Percentiles rank a stretch among this genome's conserved stretches.
phyloP scores from a whole-genome alignment of 1,140 invertebrate species.

The Wasmannia auropunctata region DNA sequence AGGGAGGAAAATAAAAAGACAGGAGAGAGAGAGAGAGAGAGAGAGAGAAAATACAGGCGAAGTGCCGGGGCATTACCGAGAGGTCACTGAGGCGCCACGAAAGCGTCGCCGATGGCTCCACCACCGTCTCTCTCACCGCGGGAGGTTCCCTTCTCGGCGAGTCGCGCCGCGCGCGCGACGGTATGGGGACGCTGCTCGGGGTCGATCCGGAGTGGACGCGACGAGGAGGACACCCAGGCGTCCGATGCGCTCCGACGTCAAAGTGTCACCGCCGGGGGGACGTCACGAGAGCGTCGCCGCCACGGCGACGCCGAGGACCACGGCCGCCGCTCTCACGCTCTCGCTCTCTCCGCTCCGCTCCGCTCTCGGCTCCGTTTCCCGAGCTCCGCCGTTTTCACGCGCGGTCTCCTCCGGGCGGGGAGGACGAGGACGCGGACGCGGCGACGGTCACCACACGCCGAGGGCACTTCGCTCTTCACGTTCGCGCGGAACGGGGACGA shows the following conservation, averaged over 20 bases:
- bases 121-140: not conserved
- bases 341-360: no score
- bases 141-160: not conserved
- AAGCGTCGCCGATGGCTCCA: slow-evolving; percentile 2
- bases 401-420: not conserved
- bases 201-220: no score
- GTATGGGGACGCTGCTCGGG: no score
- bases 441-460: not conserved
- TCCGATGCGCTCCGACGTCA: no score
- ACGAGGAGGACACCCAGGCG: no score
- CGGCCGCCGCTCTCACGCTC: no score
- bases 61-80: not conserved
- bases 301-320: no score
- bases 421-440: not conserved
- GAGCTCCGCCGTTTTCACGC: not conserved
- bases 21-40: no score
- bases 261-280: no score
- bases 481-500: not conserved
- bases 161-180: no score
- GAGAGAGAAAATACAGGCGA: not conserved
- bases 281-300: not conserved
- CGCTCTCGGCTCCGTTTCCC: no score
- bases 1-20: no score
- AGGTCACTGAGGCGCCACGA: not conserved
- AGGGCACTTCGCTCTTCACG: not conserved